Conservation (phyloP, 2,888 invertebrate species). For the Scrobipalpa atriplicella region DNA sequence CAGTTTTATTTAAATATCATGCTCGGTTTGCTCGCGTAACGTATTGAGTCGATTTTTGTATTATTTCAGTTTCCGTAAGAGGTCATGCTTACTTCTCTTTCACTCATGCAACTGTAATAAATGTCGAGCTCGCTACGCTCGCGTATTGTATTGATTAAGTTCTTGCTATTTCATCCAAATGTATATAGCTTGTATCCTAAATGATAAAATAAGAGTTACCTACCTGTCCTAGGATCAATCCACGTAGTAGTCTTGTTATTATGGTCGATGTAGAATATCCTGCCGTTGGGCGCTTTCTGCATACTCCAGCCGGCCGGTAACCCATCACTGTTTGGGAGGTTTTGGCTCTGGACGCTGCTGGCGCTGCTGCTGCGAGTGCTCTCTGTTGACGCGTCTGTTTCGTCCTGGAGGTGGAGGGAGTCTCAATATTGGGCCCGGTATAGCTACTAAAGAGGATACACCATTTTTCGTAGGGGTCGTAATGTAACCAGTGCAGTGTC, state of each 20-base stretch:
- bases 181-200: too few relatives aligned
- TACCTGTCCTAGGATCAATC: slow-evolving; percentile 96
- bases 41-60: too few relatives aligned
- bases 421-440: neutral
- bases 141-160: too few relatives aligned
- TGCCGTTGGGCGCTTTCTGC: slow-evolving; percentile 97
- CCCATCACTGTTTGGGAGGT: slow-evolving; percentile 75
- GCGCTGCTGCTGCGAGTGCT: slow-evolving; percentile 71
- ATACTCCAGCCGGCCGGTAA: slow-evolving; percentile 96
- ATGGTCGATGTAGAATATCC: slow-evolving; percentile 99
- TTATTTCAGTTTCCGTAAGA: too few relatives aligned
- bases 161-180: too few relatives aligned
- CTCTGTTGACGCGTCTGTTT: slow-evolving; percentile 82
- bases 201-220: slow-evolving; percentile 45
- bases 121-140: too few relatives aligned
- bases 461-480: too few relatives aligned
- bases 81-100: too few relatives aligned
- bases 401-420: slow-evolving; percentile 69
- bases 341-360: slow-evolving; percentile 74
- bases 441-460: neutral
- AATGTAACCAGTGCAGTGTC: too few relatives aligned
- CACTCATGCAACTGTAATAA: too few relatives aligned
- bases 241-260: slow-evolving; percentile 97
- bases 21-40: too few relatives aligned
- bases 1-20: too few relatives aligned